Evolutionary conservation across 1,140 invertebrate genomes (phyloP).

Genomic region (Danaus melanippus): DNA sequence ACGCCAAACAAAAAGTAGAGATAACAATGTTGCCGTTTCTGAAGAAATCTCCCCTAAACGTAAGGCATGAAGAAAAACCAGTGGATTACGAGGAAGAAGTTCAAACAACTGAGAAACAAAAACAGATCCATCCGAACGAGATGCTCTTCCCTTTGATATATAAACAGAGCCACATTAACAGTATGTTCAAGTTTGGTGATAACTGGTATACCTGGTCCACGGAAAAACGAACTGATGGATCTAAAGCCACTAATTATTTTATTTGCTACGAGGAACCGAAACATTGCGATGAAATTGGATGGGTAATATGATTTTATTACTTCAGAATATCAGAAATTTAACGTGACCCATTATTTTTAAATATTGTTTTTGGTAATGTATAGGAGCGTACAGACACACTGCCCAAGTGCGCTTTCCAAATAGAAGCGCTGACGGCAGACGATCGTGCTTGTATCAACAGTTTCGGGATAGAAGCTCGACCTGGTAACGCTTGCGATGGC

Average conservation of each 20-base stretch:
- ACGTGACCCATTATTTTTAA: background rate
- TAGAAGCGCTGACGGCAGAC: slow-evolving; percentile 49
- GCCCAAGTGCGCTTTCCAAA: slow-evolving; percentile 58
- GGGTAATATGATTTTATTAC: slow-evolving; percentile 34
- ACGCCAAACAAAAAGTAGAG: slow-evolving; percentile 30
- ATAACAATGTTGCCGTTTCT: slow-evolving; percentile 42
- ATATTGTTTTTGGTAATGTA: slow-evolving; percentile 6
- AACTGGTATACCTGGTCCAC: slow-evolving; percentile 63
- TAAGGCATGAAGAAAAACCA: slow-evolving; percentile 27
- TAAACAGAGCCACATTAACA: slow-evolving; percentile 51
- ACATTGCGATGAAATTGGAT: slow-evolving; percentile 56
- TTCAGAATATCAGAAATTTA: background rate
- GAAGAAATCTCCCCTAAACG: slow-evolving; percentile 18
- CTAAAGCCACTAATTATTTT: slow-evolving; percentile 51
- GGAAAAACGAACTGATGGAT: slow-evolving; percentile 50
- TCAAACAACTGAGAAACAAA: slow-evolving; percentile 37
- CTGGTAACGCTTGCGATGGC: slow-evolving; percentile 39
- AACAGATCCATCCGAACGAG: slow-evolving; percentile 49
- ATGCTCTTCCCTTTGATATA: slow-evolving; percentile 59
- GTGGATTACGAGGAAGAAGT: slow-evolving; percentile 39
- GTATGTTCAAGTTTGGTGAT: slow-evolving; percentile 62
- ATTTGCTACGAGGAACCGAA: slow-evolving; percentile 61
- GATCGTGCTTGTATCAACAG: slow-evolving; percentile 56
- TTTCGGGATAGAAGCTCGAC: slow-evolving; percentile 47
- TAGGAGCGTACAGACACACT: slow-evolving; percentile 48